Evolutionary conservation across 2,797 vertebrate species (phyloP), one percentile per base, ranked within the genome.

Genomic region (Anniella stebbinsi): DNA sequence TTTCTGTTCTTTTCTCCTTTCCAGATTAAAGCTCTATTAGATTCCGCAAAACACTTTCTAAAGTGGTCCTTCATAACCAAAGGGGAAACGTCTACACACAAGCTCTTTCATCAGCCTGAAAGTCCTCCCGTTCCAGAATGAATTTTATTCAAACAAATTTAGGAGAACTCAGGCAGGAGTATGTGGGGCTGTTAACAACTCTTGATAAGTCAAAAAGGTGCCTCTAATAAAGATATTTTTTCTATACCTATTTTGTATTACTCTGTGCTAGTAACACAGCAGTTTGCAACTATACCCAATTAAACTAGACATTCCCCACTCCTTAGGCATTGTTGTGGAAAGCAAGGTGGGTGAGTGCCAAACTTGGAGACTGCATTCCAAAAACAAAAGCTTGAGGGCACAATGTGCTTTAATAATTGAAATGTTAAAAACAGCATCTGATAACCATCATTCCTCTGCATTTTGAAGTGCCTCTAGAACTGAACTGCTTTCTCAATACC

Each of bases 401-500:
- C 18, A 51, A 88, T 45, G 17, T 33, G n/a, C 18, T 72, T 88
- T 80, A 88, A 33, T 83, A 83, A 13, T 38, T 89, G 57, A 30
- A 86, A 85, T 85, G 30, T 83, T 80, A 69, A 28, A 63, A 76
- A 88, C 3, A 38, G 3, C 77, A 80, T 36, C 38, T 82, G 30
- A 17, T 89, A 89, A 36, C 70, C 90, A 60, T 81, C 54, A 60
- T 81, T 90, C 69, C 18, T 89, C 15, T 12, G 0, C 72, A 67
- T 86, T 94, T 72, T 84, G 60, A 84, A 73, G 38, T 45, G 38
- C 21, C 21, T 10, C 12, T 23, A 48, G 33, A 75, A 73, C 17
- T 72, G 67, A 70, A 91, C 13, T 86, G 15, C 23, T 90, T 91
- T 86, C 2, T 80, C 38, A 89, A 10, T 2, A 57, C 67, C 66